A percentile compares a stretch with the other conserved stretches of the same genome.
phyloP scores from a whole-genome alignment of 1,140 invertebrate species.

The Grapholita molesta region DNA sequence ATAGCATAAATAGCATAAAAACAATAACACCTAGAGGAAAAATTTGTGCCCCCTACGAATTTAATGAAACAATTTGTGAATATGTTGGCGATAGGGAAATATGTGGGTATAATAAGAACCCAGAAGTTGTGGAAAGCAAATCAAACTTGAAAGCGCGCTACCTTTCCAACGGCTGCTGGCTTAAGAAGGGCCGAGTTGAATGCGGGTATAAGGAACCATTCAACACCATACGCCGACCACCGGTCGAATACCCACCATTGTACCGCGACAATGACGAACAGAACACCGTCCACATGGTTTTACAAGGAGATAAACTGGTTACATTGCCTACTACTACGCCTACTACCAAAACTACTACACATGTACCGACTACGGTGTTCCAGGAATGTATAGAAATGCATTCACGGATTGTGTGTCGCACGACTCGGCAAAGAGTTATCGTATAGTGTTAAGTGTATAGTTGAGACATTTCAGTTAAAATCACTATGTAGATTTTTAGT shows the following conservation, averaged over 20 bases:
- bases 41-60: background rate
- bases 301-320: background rate
- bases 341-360: conserved; percentile 11
- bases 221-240: background rate
- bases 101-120: background rate
- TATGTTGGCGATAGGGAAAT: background rate
- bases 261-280: background rate
- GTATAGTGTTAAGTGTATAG: background rate
- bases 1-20: background rate
- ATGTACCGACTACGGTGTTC: background rate
- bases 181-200: background rate
- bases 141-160: background rate
- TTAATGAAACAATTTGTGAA: background rate
- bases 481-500: no score
- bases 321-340: background rate
- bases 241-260: background rate
- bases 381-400: background rate
- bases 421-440: background rate
- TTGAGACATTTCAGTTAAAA: background rate
- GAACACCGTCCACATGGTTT: background rate
- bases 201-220: conserved; percentile 1
- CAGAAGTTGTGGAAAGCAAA: background rate
- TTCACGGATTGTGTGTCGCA: background rate
- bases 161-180: background rate
- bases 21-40: background rate